Evolutionary conservation across 2,113 vertebrate genomes (phyloP), one percentile per base, ranked within the genome.

Genomic region (Gasterosteus nipponicus): DNA sequence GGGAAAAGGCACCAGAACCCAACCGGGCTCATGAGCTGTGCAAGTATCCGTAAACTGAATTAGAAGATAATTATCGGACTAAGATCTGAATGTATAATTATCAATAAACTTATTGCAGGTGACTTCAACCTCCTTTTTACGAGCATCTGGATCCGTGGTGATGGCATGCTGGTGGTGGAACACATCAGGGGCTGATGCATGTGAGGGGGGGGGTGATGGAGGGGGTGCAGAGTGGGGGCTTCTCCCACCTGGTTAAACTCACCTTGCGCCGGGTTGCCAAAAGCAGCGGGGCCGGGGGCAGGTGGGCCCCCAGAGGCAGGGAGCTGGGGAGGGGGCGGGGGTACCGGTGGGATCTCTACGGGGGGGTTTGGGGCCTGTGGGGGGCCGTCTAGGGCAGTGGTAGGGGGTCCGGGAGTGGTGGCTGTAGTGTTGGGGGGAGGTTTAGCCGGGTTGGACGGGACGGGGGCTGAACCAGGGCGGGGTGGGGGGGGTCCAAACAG

Each of bases 321-420:
- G 93, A 96, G 96, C 91, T 97, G 95, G 95, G 96, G 97, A 93
- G 96, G 89, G 93, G 95, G 96, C 85, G 97, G 96, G 89, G 96
- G 96, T 84, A 97, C 96, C 89, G 96, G 95, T 85, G 95, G 96
- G 91, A 93, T 93, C 89, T 96, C 97, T 93, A 95, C 91, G 46
- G 91, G 85, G 63, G 92, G 78, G 51, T 82, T 92, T 7, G 86
- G 86, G 84, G 77, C 82, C 64, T 79, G 92, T 59, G 81, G 87
- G 86, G 91, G 96, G 92, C 93, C 95, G 56, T 87, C 91, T 58
- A 80, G 84, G 73, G 92, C 84, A 7, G 89, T 83, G 29, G 93
- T 91, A 85, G 86, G 78, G 0, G 96, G 91, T 85, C 94, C 88
- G 0, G 92, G 92, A 64, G 88, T 89, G 31, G 92, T 83, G 91